Conservation (phyloP, 2,113 vertebrate genomes). For the Vulpes ferrilata region DNA sequence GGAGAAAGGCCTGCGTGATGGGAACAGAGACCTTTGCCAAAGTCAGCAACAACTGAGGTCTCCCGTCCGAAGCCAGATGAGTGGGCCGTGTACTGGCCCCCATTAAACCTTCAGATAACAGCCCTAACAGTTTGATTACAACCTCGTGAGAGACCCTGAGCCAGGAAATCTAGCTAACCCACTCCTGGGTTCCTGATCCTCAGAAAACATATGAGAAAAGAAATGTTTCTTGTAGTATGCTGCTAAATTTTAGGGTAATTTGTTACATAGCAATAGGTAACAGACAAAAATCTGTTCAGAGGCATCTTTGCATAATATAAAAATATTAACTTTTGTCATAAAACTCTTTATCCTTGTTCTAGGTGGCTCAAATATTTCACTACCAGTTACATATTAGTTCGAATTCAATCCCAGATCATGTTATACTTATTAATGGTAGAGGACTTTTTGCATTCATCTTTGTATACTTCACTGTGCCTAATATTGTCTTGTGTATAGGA, state of each 20-base stretch:
- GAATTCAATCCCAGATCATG: constrained; percentile 25
- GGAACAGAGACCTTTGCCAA: background rate
- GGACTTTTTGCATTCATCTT: background rate
- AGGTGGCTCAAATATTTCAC: constrained; percentile 48
- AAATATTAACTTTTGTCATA: background rate
- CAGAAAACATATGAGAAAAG: background rate
- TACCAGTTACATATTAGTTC: background rate
- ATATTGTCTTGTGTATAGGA: background rate
- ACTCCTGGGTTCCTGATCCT: background rate
- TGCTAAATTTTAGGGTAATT: constrained; percentile 15
- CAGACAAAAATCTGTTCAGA: constrained; percentile 38
- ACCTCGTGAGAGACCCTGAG: background rate
- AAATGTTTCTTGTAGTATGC: background rate
- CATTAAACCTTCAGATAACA: background rate
- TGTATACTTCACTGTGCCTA: constrained; percentile 8
- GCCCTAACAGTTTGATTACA: background rate
- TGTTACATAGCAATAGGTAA: background rate
- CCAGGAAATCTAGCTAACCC: background rate
- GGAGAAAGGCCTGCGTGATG: background rate
- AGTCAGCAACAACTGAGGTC: background rate
- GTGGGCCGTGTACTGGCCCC: fast-evolving
- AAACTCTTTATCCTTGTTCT: constrained; percentile 6
- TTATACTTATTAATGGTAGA: background rate
- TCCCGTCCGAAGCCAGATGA: fast-evolving
- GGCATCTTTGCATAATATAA: background rate